Base-by-base conservation (phyloP, 2,797 vertebrate species). In the Rousettus madagascariensis region DNA sequence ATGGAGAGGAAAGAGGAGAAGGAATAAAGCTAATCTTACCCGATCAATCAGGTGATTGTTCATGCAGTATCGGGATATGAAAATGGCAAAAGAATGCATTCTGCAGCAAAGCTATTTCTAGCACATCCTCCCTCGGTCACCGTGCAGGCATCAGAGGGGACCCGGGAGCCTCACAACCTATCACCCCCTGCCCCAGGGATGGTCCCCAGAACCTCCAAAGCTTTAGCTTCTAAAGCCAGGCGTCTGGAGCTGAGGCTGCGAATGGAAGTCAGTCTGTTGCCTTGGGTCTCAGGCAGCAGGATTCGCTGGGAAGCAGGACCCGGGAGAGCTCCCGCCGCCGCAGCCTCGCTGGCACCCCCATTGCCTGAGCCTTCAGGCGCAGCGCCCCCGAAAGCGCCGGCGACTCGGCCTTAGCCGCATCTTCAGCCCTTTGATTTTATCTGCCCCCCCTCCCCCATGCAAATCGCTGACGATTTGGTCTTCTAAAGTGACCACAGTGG, bases 21-120 rank as follows among this genome's bases (percentile, higher is more conserved):
- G 41, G 49, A 36, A 71, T 94, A 17, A 22, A 13, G 71, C 5
- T 72, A 30, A 26, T 91, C 98, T 98, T 98, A 98, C 98, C 98
- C 79, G 57, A 63, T 95, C 87, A 63, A 92, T 94, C 78, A 53
- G 86, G 80, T 88, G 30, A 95, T 38, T 94, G 28, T 74, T 90
- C 24, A 55, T 38, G 69, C 93, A 22, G 43, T 30, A 46, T 92
- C 51, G 24, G 8, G 79, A 69, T 71, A 46, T 0, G 8, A 75
- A 43, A 77, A 91, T 19, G 36, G 90, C 71, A n/a, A 46, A 65
- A 36, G 10, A 49, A 55, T 20, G 90, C 80, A 5, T 79, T 68
- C 28, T 28, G 91, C 61, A 49, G 89, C 95, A 38, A 63, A 91
- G 75, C 92, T 77, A 1, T 61, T 53, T 36, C 78, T 41, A 36